Evolutionary conservation across 2,888 invertebrate species (phyloP).

Genomic region (Cephalotes varians): DNA sequence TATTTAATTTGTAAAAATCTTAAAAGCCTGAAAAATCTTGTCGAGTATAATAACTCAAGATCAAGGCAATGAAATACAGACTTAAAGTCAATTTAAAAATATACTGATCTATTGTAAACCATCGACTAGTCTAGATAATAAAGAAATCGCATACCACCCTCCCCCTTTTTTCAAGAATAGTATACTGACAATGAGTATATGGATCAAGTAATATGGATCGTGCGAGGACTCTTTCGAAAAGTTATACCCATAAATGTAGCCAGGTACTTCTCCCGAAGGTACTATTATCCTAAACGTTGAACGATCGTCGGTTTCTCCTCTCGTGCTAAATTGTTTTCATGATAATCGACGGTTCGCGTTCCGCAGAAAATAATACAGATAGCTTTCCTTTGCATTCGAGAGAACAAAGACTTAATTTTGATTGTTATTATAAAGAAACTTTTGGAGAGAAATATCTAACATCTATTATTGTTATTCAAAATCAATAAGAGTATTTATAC

Average conservation of each 20-base stretch:
- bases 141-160: background rate
- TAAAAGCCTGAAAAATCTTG: background rate
- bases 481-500: background rate
- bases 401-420: background rate
- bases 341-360: slow-evolving; percentile 32
- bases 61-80: background rate
- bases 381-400: background rate
- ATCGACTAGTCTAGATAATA: background rate
- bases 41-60: background rate
- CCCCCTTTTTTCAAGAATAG: too few species aligned
- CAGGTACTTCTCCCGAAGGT: background rate
- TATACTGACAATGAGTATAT: too few species aligned
- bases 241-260: background rate
- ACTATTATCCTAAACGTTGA: slow-evolving; percentile 38
- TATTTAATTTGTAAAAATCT: background rate
- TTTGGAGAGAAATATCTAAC: background rate
- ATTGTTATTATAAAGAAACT: background rate
- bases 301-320: slow-evolving; percentile 14
- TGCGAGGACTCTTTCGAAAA: slow-evolving; percentile 25
- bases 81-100: background rate
- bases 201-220: slow-evolving; percentile 38
- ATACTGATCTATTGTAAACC: slow-evolving; percentile 32
- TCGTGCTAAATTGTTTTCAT: slow-evolving; percentile 32
- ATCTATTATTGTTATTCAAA: background rate
- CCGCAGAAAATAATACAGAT: background rate